Evolutionary conservation across 1,140 invertebrate species (phyloP).

Genomic region (Sycobia sp.): DNA sequence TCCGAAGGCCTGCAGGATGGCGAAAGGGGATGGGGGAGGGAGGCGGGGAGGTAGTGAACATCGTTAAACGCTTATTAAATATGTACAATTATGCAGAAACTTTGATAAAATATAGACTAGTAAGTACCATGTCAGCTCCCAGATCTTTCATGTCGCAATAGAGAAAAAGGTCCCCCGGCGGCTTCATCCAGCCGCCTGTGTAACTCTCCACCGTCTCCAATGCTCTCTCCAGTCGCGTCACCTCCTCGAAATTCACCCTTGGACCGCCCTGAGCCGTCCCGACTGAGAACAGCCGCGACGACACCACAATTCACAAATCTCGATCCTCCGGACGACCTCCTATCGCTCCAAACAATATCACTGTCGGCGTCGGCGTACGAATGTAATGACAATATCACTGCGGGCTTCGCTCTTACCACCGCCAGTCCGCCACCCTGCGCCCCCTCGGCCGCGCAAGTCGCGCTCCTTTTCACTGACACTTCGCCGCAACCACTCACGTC

Average conservation of each 20-base stretch:
- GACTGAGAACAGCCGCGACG: constrained; percentile 41
- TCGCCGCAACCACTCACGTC: neutral
- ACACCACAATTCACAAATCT: constrained; percentile 32
- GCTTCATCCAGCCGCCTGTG: constrained; percentile 67
- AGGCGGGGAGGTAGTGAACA: neutral
- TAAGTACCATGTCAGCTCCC: constrained; percentile 73
- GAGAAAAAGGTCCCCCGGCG: constrained; percentile 72
- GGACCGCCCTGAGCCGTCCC: constrained; percentile 46
- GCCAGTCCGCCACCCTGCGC: constrained; percentile 10
- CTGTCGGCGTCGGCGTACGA: too few relatives aligned
- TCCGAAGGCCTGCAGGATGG: too few relatives aligned
- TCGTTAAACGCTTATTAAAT: too few relatives aligned
- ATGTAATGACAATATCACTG: constrained; percentile 6
- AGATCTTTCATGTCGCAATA: constrained; percentile 75
- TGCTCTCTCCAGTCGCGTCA: constrained; percentile 53
- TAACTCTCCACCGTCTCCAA: constrained; percentile 64
- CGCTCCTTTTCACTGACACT: too few relatives aligned
- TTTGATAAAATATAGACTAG: too few relatives aligned
- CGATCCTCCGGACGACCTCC: too few relatives aligned
- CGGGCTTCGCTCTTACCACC: neutral
- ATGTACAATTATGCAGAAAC: too few relatives aligned
- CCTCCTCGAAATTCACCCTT: constrained; percentile 54
- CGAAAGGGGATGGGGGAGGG: neutral
- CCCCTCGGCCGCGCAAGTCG: neutral
- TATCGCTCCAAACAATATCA: too few relatives aligned